Base-by-base conservation (phyloP, 1,140 invertebrate species). In the Leptopilina clavipes region DNA sequence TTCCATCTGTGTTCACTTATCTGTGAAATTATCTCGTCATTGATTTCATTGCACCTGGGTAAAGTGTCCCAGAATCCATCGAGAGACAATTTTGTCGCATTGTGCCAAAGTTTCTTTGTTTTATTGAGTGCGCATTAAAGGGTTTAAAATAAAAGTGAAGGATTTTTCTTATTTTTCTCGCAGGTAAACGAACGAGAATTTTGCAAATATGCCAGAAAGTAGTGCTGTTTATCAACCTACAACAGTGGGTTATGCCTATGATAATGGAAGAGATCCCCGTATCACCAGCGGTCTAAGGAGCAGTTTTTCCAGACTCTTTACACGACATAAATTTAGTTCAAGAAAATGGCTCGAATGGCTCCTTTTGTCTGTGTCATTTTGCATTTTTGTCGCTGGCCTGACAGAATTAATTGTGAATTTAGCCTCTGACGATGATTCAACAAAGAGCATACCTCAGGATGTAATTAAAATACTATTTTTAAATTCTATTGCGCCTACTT, bases 141-240 rank as follows among this genome's bases (percentile, higher is more conserved):
- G n/a, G n/a, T n/a, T n/a, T n/a, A 31, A 31, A 12, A 31, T n/a
- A 9, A 31, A n/a, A n/a, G 22, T 65, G 25, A 65, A 65, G 25
- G 25, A 25, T 40, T 31, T 37, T 31, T 31, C 25, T 31, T 31
- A 11, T 25, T n/a, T 31, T 65, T 65, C 12, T 31, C 12, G 31
- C 25, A 65, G 25, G 22, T 31, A 65, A 65, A 31, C 59, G 12
- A 65, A 1, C 14, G 25, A 45, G 40, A 43, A 59, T 18, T 73
- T 40, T 40, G 37, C 37, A 40, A 82, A 79, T 37, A 89, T 89
- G 88, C 86, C 88, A 44, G 88, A 89, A 75, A 90, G 86, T 73
- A 87, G 87, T 76, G 90, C 90, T 31, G 90, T 90, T 79, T 90
- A 90, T 79, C 90, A 90, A 73, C 90, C 89, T 45, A 90, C 90